Conservation (phyloP, 23 tunicate genomes). For the Halocynthia roretzi region DNA sequence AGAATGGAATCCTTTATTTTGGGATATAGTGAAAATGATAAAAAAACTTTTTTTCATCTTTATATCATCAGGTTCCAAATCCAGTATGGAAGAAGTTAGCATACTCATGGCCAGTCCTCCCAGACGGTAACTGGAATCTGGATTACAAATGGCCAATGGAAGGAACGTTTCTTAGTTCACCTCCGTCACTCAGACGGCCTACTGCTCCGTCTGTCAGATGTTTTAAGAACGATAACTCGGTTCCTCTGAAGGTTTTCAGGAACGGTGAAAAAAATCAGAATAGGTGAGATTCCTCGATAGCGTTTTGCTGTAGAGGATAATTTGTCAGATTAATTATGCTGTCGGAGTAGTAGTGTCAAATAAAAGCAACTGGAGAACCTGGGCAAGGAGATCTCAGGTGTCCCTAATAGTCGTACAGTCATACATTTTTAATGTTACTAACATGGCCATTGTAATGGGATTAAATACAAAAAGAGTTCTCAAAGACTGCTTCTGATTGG, state of each 20-base stretch:
- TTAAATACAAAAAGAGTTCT: too few relatives aligned
- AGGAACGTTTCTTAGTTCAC: conserved; percentile 41
- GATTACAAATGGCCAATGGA: conserved; percentile 79
- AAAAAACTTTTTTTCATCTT: too few relatives aligned
- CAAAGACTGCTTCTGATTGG: too few relatives aligned
- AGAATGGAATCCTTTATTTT: too few relatives aligned
- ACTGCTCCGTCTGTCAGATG: not conserved
- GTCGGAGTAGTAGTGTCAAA: not conserved
- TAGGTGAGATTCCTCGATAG: conserved; percentile 15
- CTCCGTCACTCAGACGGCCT: conserved; percentile 21
- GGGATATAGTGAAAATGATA: too few relatives aligned
- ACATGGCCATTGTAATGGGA: too few relatives aligned
- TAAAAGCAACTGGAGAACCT: too few relatives aligned
- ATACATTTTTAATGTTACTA: too few relatives aligned
- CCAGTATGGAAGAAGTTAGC: conserved; percentile 70
- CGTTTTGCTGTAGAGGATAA: not conserved
- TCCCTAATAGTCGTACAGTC: too few relatives aligned
- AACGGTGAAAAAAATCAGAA: conserved; percentile 62
- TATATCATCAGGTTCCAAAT: conserved; percentile 41
- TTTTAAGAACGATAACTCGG: not conserved
- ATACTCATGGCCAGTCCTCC: conserved; percentile 83
- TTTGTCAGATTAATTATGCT: not conserved
- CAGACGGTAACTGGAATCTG: conserved; percentile 78
- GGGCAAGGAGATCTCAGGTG: too few relatives aligned
- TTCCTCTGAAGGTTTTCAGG: conserved; percentile 35